Conservation (phyloP, 2,888 invertebrate species). For the Ferdinandea cuprea region DNA sequence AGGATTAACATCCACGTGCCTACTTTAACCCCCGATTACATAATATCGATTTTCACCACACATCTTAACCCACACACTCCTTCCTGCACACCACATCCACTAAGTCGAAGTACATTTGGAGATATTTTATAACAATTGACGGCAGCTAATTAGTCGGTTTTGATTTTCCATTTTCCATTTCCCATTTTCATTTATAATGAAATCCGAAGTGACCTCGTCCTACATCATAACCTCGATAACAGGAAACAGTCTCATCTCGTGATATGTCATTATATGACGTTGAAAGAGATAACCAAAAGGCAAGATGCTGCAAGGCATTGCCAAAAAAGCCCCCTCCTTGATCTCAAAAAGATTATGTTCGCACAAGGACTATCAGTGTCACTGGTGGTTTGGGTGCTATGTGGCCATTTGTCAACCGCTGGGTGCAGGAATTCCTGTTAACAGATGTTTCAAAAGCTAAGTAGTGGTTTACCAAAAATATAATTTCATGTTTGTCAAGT, state of each 20-base stretch:
- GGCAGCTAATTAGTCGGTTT: background rate
- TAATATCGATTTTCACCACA: too few relatives aligned
- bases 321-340: conserved; percentile 45
- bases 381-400: conserved; percentile 46
- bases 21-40: too few relatives aligned
- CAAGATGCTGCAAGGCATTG: conserved; percentile 57
- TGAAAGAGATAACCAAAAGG: conserved; percentile 42
- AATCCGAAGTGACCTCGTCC: conserved; percentile 5
- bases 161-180: background rate
- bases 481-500: conserved; percentile 72
- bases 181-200: conserved; percentile 4
- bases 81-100: too few relatives aligned
- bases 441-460: conserved; percentile 70
- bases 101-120: too few relatives aligned
- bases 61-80: too few relatives aligned
- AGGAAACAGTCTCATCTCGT: conserved; percentile 21
- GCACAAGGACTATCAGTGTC: conserved; percentile 55
- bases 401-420: conserved; percentile 69
- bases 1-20: background rate
- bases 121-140: too few relatives aligned
- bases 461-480: conserved; percentile 71
- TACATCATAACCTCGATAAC: conserved; percentile 8
- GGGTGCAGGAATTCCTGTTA: conserved; percentile 63
- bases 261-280: conserved; percentile 38
- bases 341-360: conserved; percentile 67